Evolutionary conservation across 2,797 vertebrate genomes (phyloP).

Genomic region (Danio tinwini): DNA sequence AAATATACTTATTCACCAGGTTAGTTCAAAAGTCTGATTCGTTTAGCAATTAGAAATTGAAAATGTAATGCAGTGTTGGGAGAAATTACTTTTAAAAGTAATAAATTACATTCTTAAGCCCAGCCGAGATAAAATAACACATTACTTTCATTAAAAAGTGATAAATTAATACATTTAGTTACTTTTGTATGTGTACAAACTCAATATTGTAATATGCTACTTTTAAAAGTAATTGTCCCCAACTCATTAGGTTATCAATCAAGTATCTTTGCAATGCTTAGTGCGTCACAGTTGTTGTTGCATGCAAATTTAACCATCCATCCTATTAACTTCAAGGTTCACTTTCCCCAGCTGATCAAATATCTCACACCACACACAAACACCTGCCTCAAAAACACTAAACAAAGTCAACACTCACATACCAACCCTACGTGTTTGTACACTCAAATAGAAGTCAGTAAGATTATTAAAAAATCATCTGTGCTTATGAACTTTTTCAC

Average conservation of each 20-base stretch:
- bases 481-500: not conserved
- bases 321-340: not conserved
- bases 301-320: not conserved
- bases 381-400: not conserved
- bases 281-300: not conserved
- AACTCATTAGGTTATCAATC: too few species aligned
- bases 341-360: not conserved
- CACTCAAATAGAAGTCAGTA: not conserved
- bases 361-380: not conserved
- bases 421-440: not conserved
- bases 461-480: not conserved
- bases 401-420: not conserved
- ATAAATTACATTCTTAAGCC: too few species aligned
- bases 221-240: too few species aligned
- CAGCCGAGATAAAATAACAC: too few species aligned
- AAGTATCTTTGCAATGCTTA: too few species aligned
- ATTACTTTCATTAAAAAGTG: too few species aligned
- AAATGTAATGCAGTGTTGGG: not conserved
- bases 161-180: too few species aligned
- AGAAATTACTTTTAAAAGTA: too few species aligned
- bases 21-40: not conserved
- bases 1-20: not conserved
- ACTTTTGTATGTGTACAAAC: too few species aligned
- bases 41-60: not conserved
- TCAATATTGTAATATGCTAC: too few species aligned